These are phyloP conservation scores for Dione vanillae DNA, from an alignment of 2,888 invertebrate species.

Conservation along the genomic window DNA sequence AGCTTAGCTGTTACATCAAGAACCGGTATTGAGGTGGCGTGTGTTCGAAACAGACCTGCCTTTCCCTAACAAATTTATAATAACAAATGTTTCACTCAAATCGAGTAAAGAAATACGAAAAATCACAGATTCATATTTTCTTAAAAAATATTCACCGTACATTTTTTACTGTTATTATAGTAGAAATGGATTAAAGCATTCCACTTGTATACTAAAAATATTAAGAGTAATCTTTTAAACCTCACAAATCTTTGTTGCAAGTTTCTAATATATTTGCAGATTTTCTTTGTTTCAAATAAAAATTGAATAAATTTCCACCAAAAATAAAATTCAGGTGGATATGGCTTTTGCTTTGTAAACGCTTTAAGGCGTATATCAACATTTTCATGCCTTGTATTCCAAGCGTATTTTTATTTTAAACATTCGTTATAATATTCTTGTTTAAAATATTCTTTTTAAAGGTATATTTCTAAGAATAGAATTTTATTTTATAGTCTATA, in stretches of 20 bases:
- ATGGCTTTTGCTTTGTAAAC: conserved; percentile 12
- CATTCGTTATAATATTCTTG: conserved; percentile 7
- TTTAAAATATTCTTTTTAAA: not conserved
- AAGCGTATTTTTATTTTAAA: conserved; percentile 13
- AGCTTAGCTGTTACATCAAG: too few species aligned
- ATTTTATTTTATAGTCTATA: not conserved
- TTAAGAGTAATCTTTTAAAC: too few species aligned
- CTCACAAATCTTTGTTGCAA: conserved; percentile 34
- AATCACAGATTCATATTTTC: too few species aligned
- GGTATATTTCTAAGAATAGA: not conserved
- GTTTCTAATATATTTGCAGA: conserved; percentile 35
- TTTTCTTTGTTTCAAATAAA: conserved; percentile 40
- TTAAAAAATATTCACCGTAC: too few species aligned
- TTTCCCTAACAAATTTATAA: too few species aligned
- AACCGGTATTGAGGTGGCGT: too few species aligned
- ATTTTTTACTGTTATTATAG: too few species aligned
- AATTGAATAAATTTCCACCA: conserved; percentile 35
- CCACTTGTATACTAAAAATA: too few species aligned
- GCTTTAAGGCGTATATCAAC: not conserved
- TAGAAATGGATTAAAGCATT: too few species aligned
- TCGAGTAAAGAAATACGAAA: too few species aligned
- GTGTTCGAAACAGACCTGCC: too few species aligned
- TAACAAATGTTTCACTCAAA: too few species aligned
- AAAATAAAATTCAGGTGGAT: conserved; percentile 32
- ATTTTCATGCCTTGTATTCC: not conserved